These are phyloP conservation scores for Saccopteryx leptura DNA, from an alignment of 2,113 vertebrate genomes.

Conservation along the genomic window DNA sequence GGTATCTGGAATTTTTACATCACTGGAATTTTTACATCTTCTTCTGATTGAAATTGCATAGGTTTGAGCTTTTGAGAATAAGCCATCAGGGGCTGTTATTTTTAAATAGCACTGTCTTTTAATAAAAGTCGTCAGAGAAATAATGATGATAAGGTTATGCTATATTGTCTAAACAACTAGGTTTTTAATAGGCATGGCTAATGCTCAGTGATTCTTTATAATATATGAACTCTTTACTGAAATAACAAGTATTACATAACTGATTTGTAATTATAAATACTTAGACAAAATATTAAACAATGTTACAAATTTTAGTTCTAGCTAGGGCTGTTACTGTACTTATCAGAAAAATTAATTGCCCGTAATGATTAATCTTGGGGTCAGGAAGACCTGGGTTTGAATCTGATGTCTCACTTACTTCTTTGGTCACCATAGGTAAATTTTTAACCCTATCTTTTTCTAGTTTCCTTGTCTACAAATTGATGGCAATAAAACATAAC, in stretches of 20 bases:
- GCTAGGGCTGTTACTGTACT: not conserved
- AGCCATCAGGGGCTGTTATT: not conserved
- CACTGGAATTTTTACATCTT: not conserved
- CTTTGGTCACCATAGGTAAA: not conserved
- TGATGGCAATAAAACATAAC: not conserved
- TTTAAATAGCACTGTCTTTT: not conserved
- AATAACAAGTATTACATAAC: conserved; percentile 1
- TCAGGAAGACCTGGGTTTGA: not conserved
- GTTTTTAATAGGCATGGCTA: not conserved
- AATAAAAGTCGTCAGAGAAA: conserved; percentile 11
- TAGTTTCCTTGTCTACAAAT: not conserved
- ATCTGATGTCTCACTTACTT: not conserved
- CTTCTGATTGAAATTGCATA: not conserved
- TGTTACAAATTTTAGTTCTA: not conserved
- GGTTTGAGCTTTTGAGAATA: not conserved
- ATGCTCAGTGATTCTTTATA: not conserved
- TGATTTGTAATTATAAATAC: conserved; percentile 4
- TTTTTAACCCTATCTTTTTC: not conserved
- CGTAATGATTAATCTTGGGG: not conserved
- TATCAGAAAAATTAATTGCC: not conserved
- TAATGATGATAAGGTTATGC: not conserved
- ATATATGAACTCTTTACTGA: conserved; percentile 14
- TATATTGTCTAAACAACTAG: not conserved
- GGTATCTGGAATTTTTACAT: not conserved
- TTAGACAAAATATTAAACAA: not conserved